Percentiles rank a stretch among this genome's conserved stretches.
phyloP scores from a whole-genome alignment of 2,113 vertebrate genomes.

The Nothocercus nigrocapillus region DNA sequence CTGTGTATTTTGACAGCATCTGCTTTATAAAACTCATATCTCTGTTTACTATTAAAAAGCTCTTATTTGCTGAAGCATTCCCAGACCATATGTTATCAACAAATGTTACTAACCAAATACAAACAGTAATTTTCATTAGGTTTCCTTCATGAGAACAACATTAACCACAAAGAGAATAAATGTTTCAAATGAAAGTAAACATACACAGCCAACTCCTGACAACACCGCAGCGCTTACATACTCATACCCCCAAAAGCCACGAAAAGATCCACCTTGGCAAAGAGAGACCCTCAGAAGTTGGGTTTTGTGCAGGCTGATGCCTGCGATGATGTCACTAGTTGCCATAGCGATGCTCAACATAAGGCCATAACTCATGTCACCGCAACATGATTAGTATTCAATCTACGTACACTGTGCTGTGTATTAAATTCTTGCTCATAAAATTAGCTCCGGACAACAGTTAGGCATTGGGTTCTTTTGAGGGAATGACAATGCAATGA shows the following conservation, averaged over 20 bases:
- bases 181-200: conserved; percentile 74
- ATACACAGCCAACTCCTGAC: conserved; percentile 70
- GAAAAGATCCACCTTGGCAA: conserved; percentile 30
- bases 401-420: conserved; percentile 50
- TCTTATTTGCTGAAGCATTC: conserved; percentile 84
- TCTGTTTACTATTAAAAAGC: conserved; percentile 85
- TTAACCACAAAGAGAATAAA: conserved; percentile 79
- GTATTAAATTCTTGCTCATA: conserved; percentile 66
- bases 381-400: conserved; percentile 73
- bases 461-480: conserved; percentile 28
- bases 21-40: conserved; percentile 75
- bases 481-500: neutral
- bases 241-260: conserved; percentile 33
- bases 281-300: conserved; percentile 59
- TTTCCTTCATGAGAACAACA: conserved; percentile 73
- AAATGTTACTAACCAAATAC: conserved; percentile 85
- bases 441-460: conserved; percentile 68
- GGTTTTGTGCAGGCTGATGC: conserved; percentile 64
- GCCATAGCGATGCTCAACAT: conserved; percentile 77
- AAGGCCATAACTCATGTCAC: conserved; percentile 67
- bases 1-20: conserved; percentile 75
- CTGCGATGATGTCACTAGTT: conserved; percentile 80
- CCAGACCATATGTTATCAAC: conserved; percentile 85
- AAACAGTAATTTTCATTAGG: conserved; percentile 84
- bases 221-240: conserved; percentile 52